Evolutionary conservation across 92 coral and sea anemone genomes (phyloP).

Genomic region (Anthopleura xanthogrammica): DNA sequence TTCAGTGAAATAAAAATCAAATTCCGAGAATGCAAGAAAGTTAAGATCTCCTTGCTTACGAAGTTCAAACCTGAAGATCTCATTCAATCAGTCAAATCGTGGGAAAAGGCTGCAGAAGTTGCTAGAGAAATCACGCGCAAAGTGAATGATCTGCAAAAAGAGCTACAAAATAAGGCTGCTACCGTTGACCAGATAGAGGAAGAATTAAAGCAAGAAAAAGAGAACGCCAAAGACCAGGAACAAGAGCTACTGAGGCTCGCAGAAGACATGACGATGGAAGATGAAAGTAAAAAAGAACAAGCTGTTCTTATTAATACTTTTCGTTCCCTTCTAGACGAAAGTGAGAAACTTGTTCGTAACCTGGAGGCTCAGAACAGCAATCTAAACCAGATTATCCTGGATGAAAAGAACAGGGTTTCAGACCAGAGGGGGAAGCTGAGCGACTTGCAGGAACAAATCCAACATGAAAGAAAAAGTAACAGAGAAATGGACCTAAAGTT

Average conservation of each 20-base stretch:
- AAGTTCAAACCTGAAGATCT: constrained; percentile 70
- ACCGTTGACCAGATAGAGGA: constrained; percentile 53
- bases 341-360: constrained; percentile 69
- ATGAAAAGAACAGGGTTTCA: constrained; percentile 54
- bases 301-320: constrained; percentile 56
- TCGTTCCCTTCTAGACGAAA: constrained; percentile 69
- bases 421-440: constrained; percentile 62
- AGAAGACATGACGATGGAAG: constrained; percentile 54
- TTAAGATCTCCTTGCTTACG: constrained; percentile 60
- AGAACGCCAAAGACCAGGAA: constrained; percentile 49
- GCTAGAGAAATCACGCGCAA: constrained; percentile 51
- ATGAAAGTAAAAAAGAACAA: constrained; percentile 58
- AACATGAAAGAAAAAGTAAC: constrained; percentile 51
- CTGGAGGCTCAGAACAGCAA: constrained; percentile 65
- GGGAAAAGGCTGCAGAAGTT: constrained; percentile 71
- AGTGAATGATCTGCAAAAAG: constrained; percentile 57
- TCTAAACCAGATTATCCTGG: constrained; percentile 59
- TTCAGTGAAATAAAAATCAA: constrained; percentile 54
- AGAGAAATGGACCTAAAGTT: constrained; percentile 40
- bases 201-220: constrained; percentile 58
- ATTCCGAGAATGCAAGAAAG: constrained; percentile 71
- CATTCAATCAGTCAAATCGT: constrained; percentile 58
- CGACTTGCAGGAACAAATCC: constrained; percentile 57
- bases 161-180: constrained; percentile 56
- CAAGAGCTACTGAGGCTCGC: constrained; percentile 65